These are phyloP conservation scores for Limnephilus lunatus DNA, from an alignment of 2,888 invertebrate genomes.

Conservation along the genomic window DNA sequence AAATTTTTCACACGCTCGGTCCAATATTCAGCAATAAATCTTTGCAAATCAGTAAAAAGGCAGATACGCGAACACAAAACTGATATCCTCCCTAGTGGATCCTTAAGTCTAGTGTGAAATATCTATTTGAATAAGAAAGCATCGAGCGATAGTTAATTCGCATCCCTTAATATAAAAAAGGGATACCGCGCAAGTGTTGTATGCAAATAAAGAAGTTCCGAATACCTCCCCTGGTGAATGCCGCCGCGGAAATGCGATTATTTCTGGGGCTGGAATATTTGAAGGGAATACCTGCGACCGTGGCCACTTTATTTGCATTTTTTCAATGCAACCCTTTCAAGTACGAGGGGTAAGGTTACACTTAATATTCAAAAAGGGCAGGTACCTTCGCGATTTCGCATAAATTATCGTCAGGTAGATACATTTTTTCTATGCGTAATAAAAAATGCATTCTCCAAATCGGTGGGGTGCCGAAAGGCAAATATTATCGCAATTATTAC, in stretches of 20 bases:
- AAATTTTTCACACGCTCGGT: constrained; percentile 66
- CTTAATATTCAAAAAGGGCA: constrained; percentile 79
- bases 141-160: constrained; percentile 61
- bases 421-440: constrained; percentile 68
- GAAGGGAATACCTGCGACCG: constrained; percentile 63
- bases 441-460: constrained; percentile 61
- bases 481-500: constrained; percentile 59
- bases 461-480: constrained; percentile 62
- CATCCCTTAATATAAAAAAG: constrained; percentile 61
- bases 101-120: constrained; percentile 65
- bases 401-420: constrained; percentile 80
- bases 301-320: constrained; percentile 79
- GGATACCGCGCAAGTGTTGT: constrained; percentile 64
- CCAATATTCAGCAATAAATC: constrained; percentile 64
- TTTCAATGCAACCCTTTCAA: constrained; percentile 75
- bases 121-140: constrained; percentile 66
- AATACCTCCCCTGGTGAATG: constrained; percentile 36
- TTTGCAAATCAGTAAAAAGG: constrained; percentile 65
- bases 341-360: constrained; percentile 79
- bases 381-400: constrained; percentile 79
- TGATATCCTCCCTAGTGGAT: constrained; percentile 64
- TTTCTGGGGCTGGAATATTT: constrained; percentile 60
- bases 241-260: constrained; percentile 42
- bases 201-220: constrained; percentile 65
- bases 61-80: constrained; percentile 62